Evolutionary conservation across 2,797 vertebrate species (phyloP).

Genomic region (Rhodeus uyekii): DNA sequence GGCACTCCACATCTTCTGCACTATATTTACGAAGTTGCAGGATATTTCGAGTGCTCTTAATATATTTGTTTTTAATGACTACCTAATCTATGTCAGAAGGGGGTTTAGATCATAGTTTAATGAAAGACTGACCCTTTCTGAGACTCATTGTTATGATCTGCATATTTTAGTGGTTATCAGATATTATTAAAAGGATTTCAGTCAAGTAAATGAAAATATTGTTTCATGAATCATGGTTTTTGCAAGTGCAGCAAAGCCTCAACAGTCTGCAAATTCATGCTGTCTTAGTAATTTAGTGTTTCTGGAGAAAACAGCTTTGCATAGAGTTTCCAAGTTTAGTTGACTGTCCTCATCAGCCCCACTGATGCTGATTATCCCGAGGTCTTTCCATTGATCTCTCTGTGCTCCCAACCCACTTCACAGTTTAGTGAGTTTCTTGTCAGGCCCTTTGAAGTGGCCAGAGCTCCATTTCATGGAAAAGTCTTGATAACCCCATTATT

Average conservation of each 20-base stretch:
- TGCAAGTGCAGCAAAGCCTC: constrained; percentile 34
- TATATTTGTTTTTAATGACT: constrained; percentile 50
- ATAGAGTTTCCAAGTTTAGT: constrained; percentile 6
- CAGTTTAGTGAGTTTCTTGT: constrained; percentile 44
- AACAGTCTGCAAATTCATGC: constrained; percentile 27
- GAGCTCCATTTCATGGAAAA: constrained; percentile 43
- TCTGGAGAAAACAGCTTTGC: constrained; percentile 15
- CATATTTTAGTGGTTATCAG: constrained; percentile 47
- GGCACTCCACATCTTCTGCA: constrained; percentile 40
- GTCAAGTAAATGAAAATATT: constrained; percentile 58
- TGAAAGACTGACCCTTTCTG: constrained; percentile 31
- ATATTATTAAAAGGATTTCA: constrained; percentile 53
- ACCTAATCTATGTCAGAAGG: constrained; percentile 35
- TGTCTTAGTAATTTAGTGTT: constrained; percentile 14
- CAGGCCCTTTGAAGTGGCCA: constrained; percentile 50
- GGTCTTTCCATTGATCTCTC: constrained; percentile 36
- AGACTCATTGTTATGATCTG: constrained; percentile 43
- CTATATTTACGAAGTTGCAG: constrained; percentile 36
- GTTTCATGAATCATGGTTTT: constrained; percentile 50
- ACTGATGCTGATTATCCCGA: constrained; percentile 28
- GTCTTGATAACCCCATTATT: constrained; percentile 49
- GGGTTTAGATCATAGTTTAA: constrained; percentile 24
- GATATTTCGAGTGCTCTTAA: constrained; percentile 29
- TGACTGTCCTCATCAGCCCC: background rate
- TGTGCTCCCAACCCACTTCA: constrained; percentile 24